A percentile compares a stretch with the other conserved stretches of the same genome.
Evolutionary conservation across 2,888 invertebrate genomes (phyloP).

Genomic region (Rhopalosiphum nymphaeae): DNA sequence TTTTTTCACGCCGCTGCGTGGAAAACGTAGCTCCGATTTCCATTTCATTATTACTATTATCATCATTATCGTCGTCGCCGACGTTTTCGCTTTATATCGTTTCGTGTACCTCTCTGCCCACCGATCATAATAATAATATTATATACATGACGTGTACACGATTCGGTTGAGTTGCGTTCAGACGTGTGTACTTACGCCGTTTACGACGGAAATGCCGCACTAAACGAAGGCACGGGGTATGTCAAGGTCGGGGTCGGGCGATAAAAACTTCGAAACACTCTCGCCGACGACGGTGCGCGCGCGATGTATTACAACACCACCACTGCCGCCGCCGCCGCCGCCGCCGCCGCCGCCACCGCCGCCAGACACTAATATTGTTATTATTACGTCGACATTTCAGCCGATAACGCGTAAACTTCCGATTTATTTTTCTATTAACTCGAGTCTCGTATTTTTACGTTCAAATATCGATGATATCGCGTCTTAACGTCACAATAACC

Average conservation of each 20-base stretch:
- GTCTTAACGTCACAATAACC: background rate
- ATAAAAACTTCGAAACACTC: constrained; percentile 46
- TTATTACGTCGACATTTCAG: background rate
- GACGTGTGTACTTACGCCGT: background rate
- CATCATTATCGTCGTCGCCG: background rate
- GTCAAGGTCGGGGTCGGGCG: constrained; percentile 16
- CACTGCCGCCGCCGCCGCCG: background rate
- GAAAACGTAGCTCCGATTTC: background rate
- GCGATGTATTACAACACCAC: constrained; percentile 1
- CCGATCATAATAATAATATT: background rate
- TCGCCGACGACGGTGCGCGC: constrained; percentile 3
- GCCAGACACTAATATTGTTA: background rate
- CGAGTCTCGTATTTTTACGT: background rate
- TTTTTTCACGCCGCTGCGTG: background rate
- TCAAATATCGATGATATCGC: background rate
- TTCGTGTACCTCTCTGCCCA: background rate
- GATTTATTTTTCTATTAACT: background rate
- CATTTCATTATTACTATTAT: background rate
- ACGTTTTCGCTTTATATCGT: too few relatives aligned
- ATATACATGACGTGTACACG: background rate
- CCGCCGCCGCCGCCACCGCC: background rate
- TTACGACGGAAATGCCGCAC: background rate
- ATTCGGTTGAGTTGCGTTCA: background rate
- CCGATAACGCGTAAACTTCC: background rate
- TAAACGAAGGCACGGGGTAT: background rate